A percentile compares a stretch with the other conserved stretches of the same genome.
These are phyloP conservation scores for Furcifer pardalis DNA, from an alignment of 2,797 vertebrate species.

Conservation along the genomic window DNA sequence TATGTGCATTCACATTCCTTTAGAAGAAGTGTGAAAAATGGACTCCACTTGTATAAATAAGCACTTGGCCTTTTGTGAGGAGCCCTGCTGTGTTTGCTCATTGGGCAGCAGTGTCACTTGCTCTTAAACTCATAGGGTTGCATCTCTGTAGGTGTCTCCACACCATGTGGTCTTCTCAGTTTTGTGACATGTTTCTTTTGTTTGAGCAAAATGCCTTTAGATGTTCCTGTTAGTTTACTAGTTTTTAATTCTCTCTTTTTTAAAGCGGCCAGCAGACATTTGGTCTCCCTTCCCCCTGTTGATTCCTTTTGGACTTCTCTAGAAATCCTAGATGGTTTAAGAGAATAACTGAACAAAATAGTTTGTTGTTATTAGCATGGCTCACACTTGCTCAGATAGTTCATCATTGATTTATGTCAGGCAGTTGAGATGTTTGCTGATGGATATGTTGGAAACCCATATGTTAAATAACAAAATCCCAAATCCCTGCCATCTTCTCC, in stretches of 20 bases:
- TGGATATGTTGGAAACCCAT: conserved; percentile 22
- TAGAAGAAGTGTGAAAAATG: conserved; percentile 79
- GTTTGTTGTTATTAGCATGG: conserved; percentile 19
- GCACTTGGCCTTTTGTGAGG: conserved; percentile 72
- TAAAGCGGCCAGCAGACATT: conserved; percentile 1
- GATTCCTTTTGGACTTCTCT: conserved; percentile 34
- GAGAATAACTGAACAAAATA: background rate
- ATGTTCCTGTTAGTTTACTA: conserved; percentile 57
- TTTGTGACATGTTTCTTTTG: conserved; percentile 77
- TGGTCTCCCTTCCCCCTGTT: background rate
- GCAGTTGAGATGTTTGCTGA: conserved; percentile 51
- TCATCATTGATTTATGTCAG: conserved; percentile 43
- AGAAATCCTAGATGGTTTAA: conserved; percentile 20
- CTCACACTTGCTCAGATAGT: conserved; percentile 35
- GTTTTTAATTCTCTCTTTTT: conserved; percentile 40
- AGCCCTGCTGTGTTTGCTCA: conserved; percentile 77
- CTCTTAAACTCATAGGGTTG: conserved; percentile 70
- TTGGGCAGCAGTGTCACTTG: conserved; percentile 75
- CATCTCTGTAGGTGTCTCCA: conserved; percentile 77
- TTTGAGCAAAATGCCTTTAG: conserved; percentile 65
- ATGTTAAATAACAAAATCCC: conserved; percentile 44
- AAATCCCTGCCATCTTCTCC: background rate
- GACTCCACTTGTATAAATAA: conserved; percentile 85
- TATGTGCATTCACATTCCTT: conserved; percentile 79
- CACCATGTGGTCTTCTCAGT: conserved; percentile 74